A percentile compares a stretch with the other conserved stretches of the same genome.
Conservation (phyloP, 2,113 vertebrate species). For the Megatriorchis doriae region DNA sequence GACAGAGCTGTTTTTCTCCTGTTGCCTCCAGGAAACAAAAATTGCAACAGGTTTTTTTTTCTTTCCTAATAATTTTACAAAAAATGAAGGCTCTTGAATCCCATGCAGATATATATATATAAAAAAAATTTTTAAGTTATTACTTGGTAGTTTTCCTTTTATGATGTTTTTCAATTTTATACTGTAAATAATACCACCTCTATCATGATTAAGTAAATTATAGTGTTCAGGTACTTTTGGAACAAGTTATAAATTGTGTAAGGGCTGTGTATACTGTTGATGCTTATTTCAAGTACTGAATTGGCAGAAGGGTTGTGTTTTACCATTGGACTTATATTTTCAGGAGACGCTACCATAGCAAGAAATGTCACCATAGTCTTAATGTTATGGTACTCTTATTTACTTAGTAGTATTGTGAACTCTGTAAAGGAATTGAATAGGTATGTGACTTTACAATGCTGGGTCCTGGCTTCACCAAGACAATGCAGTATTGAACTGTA, state of each 20-base stretch:
- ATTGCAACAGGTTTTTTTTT: not conserved
- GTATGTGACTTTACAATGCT: not conserved
- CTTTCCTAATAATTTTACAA: not conserved
- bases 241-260: not conserved
- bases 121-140: not conserved
- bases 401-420: not conserved
- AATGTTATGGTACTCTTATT: not conserved
- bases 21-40: not conserved
- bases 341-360: not conserved
- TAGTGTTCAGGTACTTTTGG: not conserved
- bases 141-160: not conserved
- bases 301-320: not conserved
- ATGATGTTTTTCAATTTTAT: not conserved
- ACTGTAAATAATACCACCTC: not conserved
- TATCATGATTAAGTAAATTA: not conserved
- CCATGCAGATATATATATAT: not conserved
- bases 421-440: not conserved
- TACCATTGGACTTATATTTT: not conserved
- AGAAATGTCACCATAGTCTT: not conserved
- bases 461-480: not conserved
- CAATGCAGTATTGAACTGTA: not conserved
- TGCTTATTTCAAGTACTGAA: not conserved
- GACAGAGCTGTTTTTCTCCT: not conserved
- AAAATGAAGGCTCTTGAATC: not conserved
- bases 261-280: not conserved